A percentile compares a stretch with the other conserved stretches of the same genome.
These are phyloP conservation scores for Nezara viridula DNA, from an alignment of 2,888 invertebrate species.

Conservation along the genomic window DNA sequence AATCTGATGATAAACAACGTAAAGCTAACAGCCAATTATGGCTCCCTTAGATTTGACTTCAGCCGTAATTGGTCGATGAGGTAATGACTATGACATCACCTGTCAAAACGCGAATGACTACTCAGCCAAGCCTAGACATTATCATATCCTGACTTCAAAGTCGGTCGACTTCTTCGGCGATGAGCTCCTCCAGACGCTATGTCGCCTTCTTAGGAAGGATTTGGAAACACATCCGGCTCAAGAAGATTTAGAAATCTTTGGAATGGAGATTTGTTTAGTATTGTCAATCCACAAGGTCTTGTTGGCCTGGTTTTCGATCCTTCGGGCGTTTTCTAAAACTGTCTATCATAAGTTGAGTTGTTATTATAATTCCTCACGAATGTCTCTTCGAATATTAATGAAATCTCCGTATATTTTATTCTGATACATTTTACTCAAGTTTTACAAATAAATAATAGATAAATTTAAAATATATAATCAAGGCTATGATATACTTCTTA, in stretches of 20 bases:
- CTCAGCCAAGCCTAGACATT: not conserved
- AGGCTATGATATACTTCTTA: too few species aligned
- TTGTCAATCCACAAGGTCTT: not conserved
- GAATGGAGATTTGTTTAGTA: not conserved
- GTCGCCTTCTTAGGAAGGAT: slow-evolving; percentile 10
- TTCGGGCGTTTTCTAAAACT: not conserved
- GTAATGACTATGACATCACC: not conserved
- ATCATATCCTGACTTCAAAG: slow-evolving; percentile 15
- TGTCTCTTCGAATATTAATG: not conserved
- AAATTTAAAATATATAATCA: too few species aligned
- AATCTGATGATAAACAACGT: not conserved
- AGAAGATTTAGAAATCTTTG: not conserved
- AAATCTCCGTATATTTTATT: too few species aligned
- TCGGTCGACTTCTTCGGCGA: not conserved
- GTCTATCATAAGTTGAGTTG: not conserved
- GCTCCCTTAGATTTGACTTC: not conserved
- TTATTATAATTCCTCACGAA: not conserved
- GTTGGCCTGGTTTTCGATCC: not conserved
- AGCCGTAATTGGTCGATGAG: not conserved
- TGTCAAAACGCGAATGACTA: not conserved
- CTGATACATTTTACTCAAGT: too few species aligned
- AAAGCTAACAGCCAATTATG: not conserved
- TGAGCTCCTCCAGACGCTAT: not conserved
- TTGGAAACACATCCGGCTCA: slow-evolving; percentile 27
- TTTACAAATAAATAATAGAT: too few species aligned